These are phyloP conservation scores for Phodopus roborovskii DNA, from an alignment of 2,113 vertebrate genomes.

Conservation along the genomic window DNA sequence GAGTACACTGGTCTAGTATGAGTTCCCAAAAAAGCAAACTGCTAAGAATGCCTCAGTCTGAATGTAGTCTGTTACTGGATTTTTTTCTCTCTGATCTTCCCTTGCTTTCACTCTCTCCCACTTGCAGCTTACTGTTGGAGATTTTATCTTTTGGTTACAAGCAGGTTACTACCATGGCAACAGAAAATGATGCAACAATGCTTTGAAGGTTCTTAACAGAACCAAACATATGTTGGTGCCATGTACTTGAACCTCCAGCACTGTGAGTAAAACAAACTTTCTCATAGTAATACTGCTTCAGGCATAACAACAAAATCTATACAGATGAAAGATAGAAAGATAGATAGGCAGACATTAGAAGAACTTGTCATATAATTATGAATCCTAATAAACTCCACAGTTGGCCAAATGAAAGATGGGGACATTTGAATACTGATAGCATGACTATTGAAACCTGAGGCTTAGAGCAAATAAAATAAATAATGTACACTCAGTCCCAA, in stretches of 20 bases:
- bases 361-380: neutral
- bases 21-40: neutral
- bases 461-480: neutral
- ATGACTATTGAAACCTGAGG: neutral
- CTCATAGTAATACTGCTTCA: neutral
- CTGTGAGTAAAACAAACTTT: neutral
- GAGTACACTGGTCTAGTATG: neutral
- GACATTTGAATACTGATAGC: neutral
- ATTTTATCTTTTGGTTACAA: neutral
- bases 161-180: neutral
- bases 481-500: neutral
- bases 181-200: neutral
- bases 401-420: too few relatives aligned
- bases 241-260: neutral
- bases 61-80: neutral
- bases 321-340: neutral
- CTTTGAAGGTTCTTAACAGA: neutral
- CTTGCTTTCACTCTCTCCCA: neutral
- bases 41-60: neutral
- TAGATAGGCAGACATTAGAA: neutral
- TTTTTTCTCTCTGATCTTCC: neutral
- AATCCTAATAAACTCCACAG: neutral
- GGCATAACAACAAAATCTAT: neutral
- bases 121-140: neutral
- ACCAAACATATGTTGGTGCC: neutral